These are phyloP conservation scores for Mohoua ochrocephala DNA, from an alignment of 2,113 vertebrate genomes.

Conservation along the genomic window DNA sequence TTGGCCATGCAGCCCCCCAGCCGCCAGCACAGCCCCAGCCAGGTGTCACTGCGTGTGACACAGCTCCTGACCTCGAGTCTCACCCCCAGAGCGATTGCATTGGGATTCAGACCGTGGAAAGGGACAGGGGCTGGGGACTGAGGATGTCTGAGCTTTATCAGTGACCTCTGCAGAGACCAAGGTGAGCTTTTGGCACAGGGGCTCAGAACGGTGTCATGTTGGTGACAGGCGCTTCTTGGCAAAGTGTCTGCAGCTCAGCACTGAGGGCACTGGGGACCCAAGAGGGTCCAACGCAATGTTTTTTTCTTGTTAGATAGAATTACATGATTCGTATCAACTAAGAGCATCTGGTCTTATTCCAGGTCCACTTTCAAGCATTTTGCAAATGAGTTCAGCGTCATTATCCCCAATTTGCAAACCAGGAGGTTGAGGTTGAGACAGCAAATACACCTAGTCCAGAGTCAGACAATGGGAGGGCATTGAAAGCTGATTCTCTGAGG, in stretches of 20 bases:
- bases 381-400: background rate
- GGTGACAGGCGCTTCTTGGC: background rate
- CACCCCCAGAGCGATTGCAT: background rate
- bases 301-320: background rate
- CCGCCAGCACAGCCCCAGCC: background rate
- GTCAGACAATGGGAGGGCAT: background rate
- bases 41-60: fast-evolving
- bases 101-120: background rate
- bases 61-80: background rate
- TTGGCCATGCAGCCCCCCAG: background rate
- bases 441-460: background rate
- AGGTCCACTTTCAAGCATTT: background rate
- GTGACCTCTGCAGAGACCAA: background rate
- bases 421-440: background rate
- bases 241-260: background rate
- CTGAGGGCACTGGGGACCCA: background rate
- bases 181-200: background rate
- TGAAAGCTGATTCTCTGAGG: background rate
- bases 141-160: background rate
- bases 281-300: background rate
- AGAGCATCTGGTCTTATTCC: background rate
- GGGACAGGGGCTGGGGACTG: background rate
- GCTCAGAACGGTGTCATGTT: fast-evolving
- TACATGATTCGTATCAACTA: background rate
- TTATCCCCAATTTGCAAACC: background rate